phyloP scores from a whole-genome alignment of 2,797 vertebrate species.

The Crenuchus spilurus region DNA sequence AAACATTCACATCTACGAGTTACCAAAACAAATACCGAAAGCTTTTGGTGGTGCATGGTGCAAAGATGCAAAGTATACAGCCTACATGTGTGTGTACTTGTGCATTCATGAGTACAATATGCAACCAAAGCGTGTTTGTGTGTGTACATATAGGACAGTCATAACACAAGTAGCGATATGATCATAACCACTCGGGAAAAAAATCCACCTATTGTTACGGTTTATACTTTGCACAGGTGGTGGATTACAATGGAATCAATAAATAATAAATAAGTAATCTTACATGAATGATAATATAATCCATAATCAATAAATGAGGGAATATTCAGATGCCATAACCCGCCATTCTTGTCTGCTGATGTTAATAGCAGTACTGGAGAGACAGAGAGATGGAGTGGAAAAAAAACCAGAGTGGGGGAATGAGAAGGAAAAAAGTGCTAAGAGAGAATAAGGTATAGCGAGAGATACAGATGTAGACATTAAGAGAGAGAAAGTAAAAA shows the following conservation, averaged over 20 bases:
- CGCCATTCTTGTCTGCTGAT: too few relatives aligned
- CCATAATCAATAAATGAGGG: not conserved
- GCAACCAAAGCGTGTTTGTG: conserved; percentile 10
- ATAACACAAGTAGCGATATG: conserved; percentile 34
- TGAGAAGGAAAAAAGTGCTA: too few relatives aligned
- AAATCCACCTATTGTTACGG: conserved; percentile 13
- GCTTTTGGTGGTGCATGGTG: not conserved
- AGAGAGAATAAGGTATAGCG: too few relatives aligned
- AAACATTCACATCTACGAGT: conserved; percentile 32
- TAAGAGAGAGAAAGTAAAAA: too few relatives aligned
- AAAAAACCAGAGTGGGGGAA: too few relatives aligned
- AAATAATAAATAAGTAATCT: too few relatives aligned
- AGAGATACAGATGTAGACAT: too few relatives aligned
- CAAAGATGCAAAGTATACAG: not conserved
- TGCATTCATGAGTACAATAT: not conserved
- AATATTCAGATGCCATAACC: too few relatives aligned
- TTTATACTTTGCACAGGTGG: conserved; percentile 15
- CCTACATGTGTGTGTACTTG: not conserved
- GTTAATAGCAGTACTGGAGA: not conserved
- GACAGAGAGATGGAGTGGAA: conserved; percentile 16
- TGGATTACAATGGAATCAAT: too few relatives aligned
- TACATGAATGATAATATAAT: too few relatives aligned
- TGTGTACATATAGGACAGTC: conserved; percentile 26
- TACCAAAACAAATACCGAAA: conserved; percentile 44
- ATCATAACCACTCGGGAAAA: conserved; percentile 35